Conservation (phyloP, 2,797 vertebrate genomes). For the Bradypodion ventrale region DNA sequence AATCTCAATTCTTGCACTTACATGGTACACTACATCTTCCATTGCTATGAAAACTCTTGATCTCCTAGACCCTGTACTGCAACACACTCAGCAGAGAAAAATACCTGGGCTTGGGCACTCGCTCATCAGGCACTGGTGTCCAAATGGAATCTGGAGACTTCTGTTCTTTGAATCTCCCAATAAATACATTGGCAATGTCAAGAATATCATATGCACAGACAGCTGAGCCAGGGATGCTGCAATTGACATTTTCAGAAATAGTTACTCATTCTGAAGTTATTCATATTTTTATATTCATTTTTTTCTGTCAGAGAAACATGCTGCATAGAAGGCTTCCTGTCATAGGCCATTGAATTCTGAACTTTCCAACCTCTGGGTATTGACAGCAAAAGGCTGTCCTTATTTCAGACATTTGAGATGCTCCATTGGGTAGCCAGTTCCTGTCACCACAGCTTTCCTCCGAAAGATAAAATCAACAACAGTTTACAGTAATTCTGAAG, state of each 20-base stretch:
- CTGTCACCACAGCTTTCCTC: slow-evolving; percentile 47
- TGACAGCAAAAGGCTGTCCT: slow-evolving; percentile 58
- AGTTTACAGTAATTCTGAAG: slow-evolving; percentile 44
- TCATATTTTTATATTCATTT: slow-evolving; percentile 59
- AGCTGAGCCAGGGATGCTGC: slow-evolving; percentile 97
- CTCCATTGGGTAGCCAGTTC: slow-evolving; percentile 41
- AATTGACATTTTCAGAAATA: slow-evolving; percentile 71
- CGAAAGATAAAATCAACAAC: slow-evolving; percentile 47
- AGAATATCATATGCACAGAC: slow-evolving; percentile 98
- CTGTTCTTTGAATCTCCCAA: slow-evolving; percentile 97
- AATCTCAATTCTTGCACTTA: background rate
- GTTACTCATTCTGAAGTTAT: slow-evolving; percentile 65
- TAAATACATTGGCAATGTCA: slow-evolving; percentile 93
- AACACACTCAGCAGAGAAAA: background rate
- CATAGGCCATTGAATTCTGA: slow-evolving; percentile 52
- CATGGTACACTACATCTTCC: background rate
- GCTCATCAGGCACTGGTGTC: slow-evolving; percentile 96
- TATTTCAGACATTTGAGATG: slow-evolving; percentile 46
- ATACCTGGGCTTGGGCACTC: slow-evolving; percentile 95
- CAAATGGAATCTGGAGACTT: slow-evolving; percentile 97
- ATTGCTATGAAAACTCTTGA: slow-evolving; percentile 22
- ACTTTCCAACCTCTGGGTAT: slow-evolving; percentile 55
- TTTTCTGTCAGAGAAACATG: slow-evolving; percentile 73
- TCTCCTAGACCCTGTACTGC: background rate
- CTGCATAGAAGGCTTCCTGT: slow-evolving; percentile 64